A percentile compares a stretch with the other conserved stretches of the same genome.
Conservation (phyloP, 2,797 vertebrate genomes). For the Heterohyrax brucei region DNA sequence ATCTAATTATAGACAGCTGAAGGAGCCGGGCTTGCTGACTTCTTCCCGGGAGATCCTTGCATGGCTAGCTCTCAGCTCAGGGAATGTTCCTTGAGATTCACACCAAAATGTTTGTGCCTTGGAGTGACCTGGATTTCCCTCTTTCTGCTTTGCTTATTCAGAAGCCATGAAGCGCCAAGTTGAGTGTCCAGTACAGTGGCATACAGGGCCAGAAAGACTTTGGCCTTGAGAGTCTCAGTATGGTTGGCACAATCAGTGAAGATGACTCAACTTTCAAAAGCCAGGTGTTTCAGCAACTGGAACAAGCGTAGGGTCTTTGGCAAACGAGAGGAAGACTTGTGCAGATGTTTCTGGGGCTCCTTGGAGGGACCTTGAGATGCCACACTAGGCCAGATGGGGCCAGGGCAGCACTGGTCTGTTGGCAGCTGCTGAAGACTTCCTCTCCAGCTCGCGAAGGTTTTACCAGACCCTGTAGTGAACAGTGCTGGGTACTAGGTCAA, state of each 20-base stretch:
- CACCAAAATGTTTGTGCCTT: not conserved
- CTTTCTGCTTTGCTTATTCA: not conserved
- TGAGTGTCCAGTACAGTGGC: not conserved
- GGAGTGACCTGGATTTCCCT: not conserved
- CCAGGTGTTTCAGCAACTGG: not conserved
- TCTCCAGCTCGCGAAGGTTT: too few relatives aligned
- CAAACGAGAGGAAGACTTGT: not conserved
- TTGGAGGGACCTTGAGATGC: not conserved
- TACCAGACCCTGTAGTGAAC: too few relatives aligned
- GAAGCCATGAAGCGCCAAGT: not conserved
- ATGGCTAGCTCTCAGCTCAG: not conserved
- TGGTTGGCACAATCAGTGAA: rapidly evolving
- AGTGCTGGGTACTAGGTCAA: not conserved
- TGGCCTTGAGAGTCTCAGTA: rapidly evolving
- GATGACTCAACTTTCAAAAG: not conserved
- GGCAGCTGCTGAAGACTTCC: too few relatives aligned
- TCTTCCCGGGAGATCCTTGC: slow-evolving; percentile 5
- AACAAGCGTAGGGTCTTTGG: not conserved
- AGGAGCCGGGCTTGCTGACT: not conserved
- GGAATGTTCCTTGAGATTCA: not conserved
- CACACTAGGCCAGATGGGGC: too few relatives aligned
- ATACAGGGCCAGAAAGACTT: not conserved
- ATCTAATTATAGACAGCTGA: slow-evolving; percentile 29
- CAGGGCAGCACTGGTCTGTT: too few relatives aligned
- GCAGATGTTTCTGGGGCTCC: not conserved